A percentile compares a stretch with the other conserved stretches of the same genome.
phyloP scores from a whole-genome alignment of 1,140 invertebrate species.

The Sitodiplosis mosellana region DNA sequence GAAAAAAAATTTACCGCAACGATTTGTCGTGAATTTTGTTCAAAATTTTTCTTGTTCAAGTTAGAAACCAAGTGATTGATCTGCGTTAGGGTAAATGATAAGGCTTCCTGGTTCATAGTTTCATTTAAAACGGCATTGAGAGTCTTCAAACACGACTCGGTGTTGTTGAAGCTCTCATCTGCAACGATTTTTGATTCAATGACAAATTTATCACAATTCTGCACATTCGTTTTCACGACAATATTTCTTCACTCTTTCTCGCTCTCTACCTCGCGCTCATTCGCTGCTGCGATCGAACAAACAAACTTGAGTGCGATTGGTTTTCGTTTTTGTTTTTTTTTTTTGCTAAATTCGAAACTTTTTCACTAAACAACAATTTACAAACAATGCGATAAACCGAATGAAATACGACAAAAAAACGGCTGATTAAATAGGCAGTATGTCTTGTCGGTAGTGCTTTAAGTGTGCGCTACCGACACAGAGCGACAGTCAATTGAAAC shows the following conservation, averaged over 20 bases:
- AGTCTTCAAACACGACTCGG: constrained; percentile 47
- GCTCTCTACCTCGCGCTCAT: too few relatives aligned
- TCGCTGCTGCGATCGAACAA: too few relatives aligned
- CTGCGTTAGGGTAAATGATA: constrained; percentile 94
- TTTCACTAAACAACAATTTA: too few relatives aligned
- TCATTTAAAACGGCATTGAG: constrained; percentile 61
- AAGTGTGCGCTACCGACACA: too few relatives aligned
- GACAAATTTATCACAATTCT: not conserved
- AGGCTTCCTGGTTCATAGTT: constrained; percentile 97
- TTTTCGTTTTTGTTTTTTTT: not conserved
- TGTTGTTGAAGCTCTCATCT: constrained; percentile 56
- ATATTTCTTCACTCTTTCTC: too few relatives aligned
- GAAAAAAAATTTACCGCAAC: constrained; percentile 26
- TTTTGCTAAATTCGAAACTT: not conserved
- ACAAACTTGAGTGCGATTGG: too few relatives aligned
- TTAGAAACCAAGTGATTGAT: constrained; percentile 91
- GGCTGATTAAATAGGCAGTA: too few relatives aligned
- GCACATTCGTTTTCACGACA: too few relatives aligned
- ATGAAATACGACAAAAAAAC: too few relatives aligned
- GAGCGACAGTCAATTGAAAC: too few relatives aligned
- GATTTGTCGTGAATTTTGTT: constrained; percentile 41
- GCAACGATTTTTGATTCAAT: not conserved
- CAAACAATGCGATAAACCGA: too few relatives aligned
- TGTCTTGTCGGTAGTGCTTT: too few relatives aligned
- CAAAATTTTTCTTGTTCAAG: constrained; percentile 88